Base-by-base conservation (phyloP, 2,797 vertebrate species). In the Diglossa cyanea region DNA sequence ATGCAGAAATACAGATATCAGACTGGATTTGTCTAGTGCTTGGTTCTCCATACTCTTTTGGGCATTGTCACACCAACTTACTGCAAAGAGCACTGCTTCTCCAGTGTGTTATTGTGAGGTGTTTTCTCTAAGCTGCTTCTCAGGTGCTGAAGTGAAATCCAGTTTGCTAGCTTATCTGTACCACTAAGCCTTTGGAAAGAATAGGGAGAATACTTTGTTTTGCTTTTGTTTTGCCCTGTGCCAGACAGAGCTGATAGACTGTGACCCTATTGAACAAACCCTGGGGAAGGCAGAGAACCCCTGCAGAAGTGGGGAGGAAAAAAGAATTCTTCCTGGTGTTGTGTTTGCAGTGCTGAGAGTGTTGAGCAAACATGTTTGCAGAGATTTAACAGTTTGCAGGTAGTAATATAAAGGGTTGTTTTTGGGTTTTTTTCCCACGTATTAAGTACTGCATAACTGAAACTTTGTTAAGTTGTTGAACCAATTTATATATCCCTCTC, bases 381-480 rank as follows among this genome's bases (percentile, higher is more conserved):
- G 42, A 45, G 66, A 73, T 92, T 73, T 60, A 55, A 50, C 50
- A 51, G 63, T 62, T 78, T 35, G 1, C 35, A 79, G 65, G 48
- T n/a, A 57, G 7, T 37, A 44, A 74, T 53, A 58, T 33, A 55
- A 88, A 71, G 30, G 23, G 15, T 31, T 72, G 18, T 5, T 17
- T 28, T 51, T 7, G 47, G 5, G 0, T 0, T 30, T 53, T 33
- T 42, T 17, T 10, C 13, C 42, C 10, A 20, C 53, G 37, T 44
- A 81, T 53, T n/a, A 85, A 93, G 48, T 62, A 25, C 54, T 54
- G 35, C 62, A 37, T 80, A 93, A 86, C 65, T 95, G 80, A 92
- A 96, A 95, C 78, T 92, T 93, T 93, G 70, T 77, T 90, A 81
- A 92, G 87, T 93, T 86, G 66, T 86, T 94, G 55, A 63, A 74